Base-by-base conservation (phyloP, 2,888 invertebrate species). In the Lepeophtheirus nordmannii region DNA sequence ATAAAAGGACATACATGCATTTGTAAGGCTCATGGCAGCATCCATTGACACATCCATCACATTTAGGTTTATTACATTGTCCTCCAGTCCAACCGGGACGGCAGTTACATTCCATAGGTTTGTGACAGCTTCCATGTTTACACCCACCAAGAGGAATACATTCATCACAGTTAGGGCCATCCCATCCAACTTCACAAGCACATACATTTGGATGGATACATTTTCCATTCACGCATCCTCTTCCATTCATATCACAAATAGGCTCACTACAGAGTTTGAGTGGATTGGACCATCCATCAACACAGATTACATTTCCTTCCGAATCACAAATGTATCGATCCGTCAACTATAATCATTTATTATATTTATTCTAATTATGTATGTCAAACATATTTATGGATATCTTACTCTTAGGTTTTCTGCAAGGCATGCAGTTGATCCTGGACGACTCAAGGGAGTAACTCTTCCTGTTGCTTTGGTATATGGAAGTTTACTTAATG, bases 1-100 rank as follows among this genome's bases (percentile, higher is more conserved):
- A 30, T 30, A 30, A 30, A 5, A 30, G 3, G 2, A 46, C 53
- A n/a, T 46, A 46, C 53, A 46, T 46, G 53, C 53, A 46, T 17
- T 46, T 46, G 53, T 46, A n/a, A 17, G 53, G 53, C 8, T 46
- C 53, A 46, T 46, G 53, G 53, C 53, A 46, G 53, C 53, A 46
- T n/a, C 53, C 53, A 17, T 46, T 46, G 53, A 46, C 17, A 46
- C 53, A 46, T 46, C 53, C 53, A 46, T 46, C 53, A 46, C 53
- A 46, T 17, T 46, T 46, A 8, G 53, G 53, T 46, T 46, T 46
- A 17, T 46, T 46, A 46, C 53, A 46, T 46, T 46, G 53, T 14
- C 53, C 53, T 14, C 53, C 53, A 17, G 53, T 46, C 53, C 53
- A 46, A 5, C 53, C 53, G 8, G 53, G 53, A 17, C 17, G n/a